These are phyloP conservation scores for Cylloceria caligata DNA, from an alignment of 2,888 invertebrate species.

Conservation along the genomic window DNA sequence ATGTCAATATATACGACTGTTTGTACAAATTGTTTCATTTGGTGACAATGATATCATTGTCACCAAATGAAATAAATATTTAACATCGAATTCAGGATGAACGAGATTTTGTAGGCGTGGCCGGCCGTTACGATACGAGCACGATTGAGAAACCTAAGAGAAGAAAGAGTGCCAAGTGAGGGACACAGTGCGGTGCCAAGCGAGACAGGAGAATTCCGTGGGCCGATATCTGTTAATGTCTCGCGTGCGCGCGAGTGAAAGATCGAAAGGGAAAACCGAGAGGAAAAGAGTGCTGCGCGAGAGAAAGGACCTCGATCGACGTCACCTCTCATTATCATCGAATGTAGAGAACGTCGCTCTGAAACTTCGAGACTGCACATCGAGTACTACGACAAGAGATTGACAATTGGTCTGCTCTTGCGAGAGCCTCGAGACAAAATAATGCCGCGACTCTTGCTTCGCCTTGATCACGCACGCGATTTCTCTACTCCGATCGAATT, in stretches of 20 bases:
- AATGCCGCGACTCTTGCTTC: constrained; percentile 34
- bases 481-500: constrained; percentile 13
- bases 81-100: constrained; percentile 54
- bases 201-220: constrained; percentile 58
- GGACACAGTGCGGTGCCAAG: constrained; percentile 41
- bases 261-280: constrained; percentile 33
- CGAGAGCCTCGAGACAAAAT: constrained; percentile 38
- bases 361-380: constrained; percentile 9
- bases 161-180: constrained; percentile 15
- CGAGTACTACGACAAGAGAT: constrained; percentile 26
- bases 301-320: constrained; percentile 56
- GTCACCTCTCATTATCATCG: constrained; percentile 65
- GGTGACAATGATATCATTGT: constrained; percentile 23
- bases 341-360: constrained; percentile 55
- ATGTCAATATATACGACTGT: neutral
- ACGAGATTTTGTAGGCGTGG: constrained; percentile 64
- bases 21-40: constrained; percentile 2
- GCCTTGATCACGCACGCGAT: constrained; percentile 51
- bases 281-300: constrained; percentile 21
- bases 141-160: constrained; percentile 24
- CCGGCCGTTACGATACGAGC: constrained; percentile 35
- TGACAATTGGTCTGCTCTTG: constrained; percentile 55
- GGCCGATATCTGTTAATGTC: constrained; percentile 51
- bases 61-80: constrained; percentile 29
- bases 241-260: constrained; percentile 27